Evolutionary conservation across 2,888 invertebrate genomes (phyloP), one percentile per base, ranked within the genome.

Genomic region (Trissoscelio sp.): DNA sequence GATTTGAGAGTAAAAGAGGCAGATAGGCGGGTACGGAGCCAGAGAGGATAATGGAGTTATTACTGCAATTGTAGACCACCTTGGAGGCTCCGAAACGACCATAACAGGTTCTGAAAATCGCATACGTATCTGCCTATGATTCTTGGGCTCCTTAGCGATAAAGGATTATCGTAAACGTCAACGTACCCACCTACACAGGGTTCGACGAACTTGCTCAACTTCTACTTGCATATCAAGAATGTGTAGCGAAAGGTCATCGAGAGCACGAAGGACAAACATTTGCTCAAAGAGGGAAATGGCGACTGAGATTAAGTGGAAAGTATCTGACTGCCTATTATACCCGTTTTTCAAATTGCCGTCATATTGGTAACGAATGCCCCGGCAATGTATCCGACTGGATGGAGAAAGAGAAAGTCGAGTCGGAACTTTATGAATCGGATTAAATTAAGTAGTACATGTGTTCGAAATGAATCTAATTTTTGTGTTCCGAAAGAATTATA

Each of bases 41-140:
- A 86, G 87, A 90, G 91, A 91, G 90, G 91, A 91, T 91, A 91
- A 91, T 91, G 91, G 91, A 91, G 91, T 91, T 91, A 91, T 91
- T 91, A 91, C 91, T 91, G 91, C 91, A 91, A 91, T 91, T 91
- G 91, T 91, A 91, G 91, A 91, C 91, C 91, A 91, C 91, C 91
- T 91, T 91, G 91, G 91, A 88, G 89, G 89, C 88, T 87, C 86
- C 87, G 87, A 88, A 89, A 89, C 89, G 89, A 87, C 89, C 88
- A 88, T 90, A 90, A 90, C 90, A 89, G 90, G 89, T 90, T 90
- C 88, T 89, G 87, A 89, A 90, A 90, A 89, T 89, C 88, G 88
- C 88, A 87, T 87, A 86, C 88, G 85, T 87, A 87, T 87, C 87
- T 88, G 86, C 87, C 88, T 87, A 87, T 87, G 88, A 88, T 88